These are phyloP conservation scores for Drosophila diplacantha DNA, from an alignment of 2,888 invertebrate genomes.

Conservation along the genomic window DNA sequence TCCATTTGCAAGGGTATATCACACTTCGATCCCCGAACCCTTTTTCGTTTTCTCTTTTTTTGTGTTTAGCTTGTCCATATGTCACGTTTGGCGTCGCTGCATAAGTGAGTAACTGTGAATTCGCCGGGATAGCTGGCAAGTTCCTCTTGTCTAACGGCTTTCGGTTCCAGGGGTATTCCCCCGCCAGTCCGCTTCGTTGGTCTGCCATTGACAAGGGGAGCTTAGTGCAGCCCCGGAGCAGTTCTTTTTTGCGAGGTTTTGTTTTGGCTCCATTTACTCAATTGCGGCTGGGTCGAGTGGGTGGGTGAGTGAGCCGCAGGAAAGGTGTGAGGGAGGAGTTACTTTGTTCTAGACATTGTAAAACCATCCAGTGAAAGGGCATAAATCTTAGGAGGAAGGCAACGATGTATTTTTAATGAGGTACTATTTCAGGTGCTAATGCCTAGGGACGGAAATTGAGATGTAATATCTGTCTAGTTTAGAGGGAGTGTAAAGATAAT, in stretches of 20 bases:
- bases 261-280: constrained; percentile 31
- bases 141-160: constrained; percentile 43
- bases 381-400: constrained; percentile 1
- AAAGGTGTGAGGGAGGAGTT: constrained; percentile 15
- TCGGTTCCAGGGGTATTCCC: constrained; percentile 1
- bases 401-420: constrained; percentile 20
- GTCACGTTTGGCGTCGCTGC: constrained; percentile 36
- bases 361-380: constrained; percentile 10
- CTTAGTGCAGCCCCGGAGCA: constrained; percentile 11
- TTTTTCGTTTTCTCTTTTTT: too few species aligned
- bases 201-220: constrained; percentile 31
- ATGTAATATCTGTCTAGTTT: background rate
- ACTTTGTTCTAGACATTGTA: constrained; percentile 25
- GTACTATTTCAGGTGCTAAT: constrained; percentile 7
- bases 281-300: constrained; percentile 31
- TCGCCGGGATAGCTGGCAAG: constrained; percentile 18
- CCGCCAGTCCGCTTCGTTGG: constrained; percentile 19
- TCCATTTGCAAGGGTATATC: background rate
- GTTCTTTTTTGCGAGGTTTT: constrained; percentile 19
- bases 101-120: constrained; percentile 39
- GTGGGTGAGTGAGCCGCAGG: constrained; percentile 23
- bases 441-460: background rate
- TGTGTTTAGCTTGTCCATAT: constrained; percentile 21
- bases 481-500: too few species aligned
- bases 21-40: background rate